phyloP scores from a whole-genome alignment of 2,797 vertebrate genomes.

The Anolis apletophallus region DNA sequence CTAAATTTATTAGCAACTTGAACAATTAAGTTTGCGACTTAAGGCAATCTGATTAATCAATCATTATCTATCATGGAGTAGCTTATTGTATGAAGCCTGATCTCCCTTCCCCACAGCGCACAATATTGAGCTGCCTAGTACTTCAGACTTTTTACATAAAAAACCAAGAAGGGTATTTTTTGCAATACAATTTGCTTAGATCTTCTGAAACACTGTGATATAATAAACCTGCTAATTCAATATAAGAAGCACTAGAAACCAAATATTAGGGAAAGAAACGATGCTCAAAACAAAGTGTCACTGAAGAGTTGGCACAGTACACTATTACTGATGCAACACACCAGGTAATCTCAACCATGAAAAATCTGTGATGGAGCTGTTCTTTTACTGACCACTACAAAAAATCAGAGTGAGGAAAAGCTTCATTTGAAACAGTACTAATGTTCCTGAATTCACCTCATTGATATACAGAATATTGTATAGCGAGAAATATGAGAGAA shows the following conservation, averaged over 20 bases:
- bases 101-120: background rate
- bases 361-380: slow-evolving; percentile 6
- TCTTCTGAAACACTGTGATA: slow-evolving; percentile 32
- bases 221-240: slow-evolving; percentile 45
- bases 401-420: slow-evolving; percentile 17
- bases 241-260: slow-evolving; percentile 35
- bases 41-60: background rate
- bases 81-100: background rate
- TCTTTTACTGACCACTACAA: background rate
- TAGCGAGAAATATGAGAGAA: background rate
- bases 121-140: background rate
- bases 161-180: background rate
- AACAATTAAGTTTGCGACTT: background rate
- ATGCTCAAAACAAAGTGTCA: slow-evolving; percentile 18
- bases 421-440: background rate
- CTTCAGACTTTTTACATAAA: background rate
- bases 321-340: background rate
- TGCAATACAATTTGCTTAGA: background rate
- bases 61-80: background rate
- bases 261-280: slow-evolving; percentile 28
- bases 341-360: background rate
- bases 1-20: background rate
- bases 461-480: background rate
- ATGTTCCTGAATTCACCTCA: background rate
- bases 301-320: slow-evolving; percentile 24